Conservation (phyloP, 2,113 vertebrate species). For the Gulo gulo region DNA sequence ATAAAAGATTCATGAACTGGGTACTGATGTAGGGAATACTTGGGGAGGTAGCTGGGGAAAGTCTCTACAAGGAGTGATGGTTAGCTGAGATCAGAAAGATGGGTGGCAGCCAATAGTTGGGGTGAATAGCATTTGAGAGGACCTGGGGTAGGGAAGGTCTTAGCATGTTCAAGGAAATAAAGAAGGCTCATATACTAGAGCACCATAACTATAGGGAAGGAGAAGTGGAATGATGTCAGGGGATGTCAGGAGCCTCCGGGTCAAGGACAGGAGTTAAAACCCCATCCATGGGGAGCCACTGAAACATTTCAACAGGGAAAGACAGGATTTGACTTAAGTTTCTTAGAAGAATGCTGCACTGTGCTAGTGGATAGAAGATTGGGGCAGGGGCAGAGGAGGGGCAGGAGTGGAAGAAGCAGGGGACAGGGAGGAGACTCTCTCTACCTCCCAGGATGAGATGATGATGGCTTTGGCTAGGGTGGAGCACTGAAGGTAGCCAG, state of each 20-base stretch:
- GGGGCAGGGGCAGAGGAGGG: too few species aligned
- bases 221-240: neutral
- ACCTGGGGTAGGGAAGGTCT: neutral
- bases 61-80: neutral
- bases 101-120: neutral
- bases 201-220: accelerated
- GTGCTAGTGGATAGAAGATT: neutral
- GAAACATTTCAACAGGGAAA: neutral
- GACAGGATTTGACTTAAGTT: neutral
- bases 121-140: neutral
- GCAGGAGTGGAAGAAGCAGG: accelerated
- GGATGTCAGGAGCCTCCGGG: neutral
- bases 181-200: neutral
- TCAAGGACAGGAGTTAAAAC: neutral
- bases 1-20: neutral
- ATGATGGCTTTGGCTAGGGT: neutral
- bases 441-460: neutral
- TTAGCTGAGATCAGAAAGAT: neutral
- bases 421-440: neutral
- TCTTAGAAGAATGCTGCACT: neutral
- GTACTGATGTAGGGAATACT: neutral
- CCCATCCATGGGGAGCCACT: neutral
- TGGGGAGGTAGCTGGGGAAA: neutral
- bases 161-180: neutral
- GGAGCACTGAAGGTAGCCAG: accelerated